Conservation (phyloP, 2,113 vertebrate species). For the Rousettus leschenaultii region DNA sequence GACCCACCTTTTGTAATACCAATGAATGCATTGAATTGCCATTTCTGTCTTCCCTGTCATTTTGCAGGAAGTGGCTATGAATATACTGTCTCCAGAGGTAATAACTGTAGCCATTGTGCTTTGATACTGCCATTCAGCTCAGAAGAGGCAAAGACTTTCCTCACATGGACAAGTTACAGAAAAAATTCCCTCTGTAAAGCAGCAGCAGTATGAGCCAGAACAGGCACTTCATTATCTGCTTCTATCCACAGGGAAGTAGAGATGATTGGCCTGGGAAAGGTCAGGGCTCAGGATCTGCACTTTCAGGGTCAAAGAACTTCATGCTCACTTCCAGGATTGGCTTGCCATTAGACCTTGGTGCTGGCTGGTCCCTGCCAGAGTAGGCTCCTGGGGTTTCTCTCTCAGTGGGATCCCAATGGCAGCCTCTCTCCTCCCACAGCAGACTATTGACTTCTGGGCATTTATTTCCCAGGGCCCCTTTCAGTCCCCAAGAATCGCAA, state of each 20-base stretch:
- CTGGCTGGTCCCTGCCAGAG: background rate
- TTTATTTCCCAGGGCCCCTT: constrained; percentile 56
- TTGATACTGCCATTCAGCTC: background rate
- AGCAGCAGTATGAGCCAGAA: constrained; percentile 48
- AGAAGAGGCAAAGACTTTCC: constrained; percentile 43
- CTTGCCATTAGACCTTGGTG: background rate
- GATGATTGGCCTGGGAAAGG: constrained; percentile 63
- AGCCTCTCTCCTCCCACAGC: background rate
- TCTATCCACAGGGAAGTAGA: constrained; percentile 29
- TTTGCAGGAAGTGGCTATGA: background rate
- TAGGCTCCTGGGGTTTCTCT: constrained; percentile 21
- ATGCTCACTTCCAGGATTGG: constrained; percentile 31
- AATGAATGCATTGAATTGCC: background rate
- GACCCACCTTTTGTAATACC: background rate
- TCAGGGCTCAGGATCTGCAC: background rate
- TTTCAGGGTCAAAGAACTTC: constrained; percentile 42
- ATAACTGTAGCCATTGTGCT: constrained; percentile 16
- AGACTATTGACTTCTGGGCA: constrained; percentile 40
- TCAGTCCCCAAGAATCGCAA: constrained; percentile 28
- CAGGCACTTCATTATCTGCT: constrained; percentile 50
- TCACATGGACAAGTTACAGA: constrained; percentile 25
- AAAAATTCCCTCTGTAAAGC: constrained; percentile 49
- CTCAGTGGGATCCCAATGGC: constrained; percentile 38
- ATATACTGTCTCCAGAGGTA: background rate
- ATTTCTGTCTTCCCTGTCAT: background rate